These are phyloP conservation scores for Phyllotreta cruciferae DNA, from an alignment of 2,888 invertebrate genomes.

Conservation along the genomic window DNA sequence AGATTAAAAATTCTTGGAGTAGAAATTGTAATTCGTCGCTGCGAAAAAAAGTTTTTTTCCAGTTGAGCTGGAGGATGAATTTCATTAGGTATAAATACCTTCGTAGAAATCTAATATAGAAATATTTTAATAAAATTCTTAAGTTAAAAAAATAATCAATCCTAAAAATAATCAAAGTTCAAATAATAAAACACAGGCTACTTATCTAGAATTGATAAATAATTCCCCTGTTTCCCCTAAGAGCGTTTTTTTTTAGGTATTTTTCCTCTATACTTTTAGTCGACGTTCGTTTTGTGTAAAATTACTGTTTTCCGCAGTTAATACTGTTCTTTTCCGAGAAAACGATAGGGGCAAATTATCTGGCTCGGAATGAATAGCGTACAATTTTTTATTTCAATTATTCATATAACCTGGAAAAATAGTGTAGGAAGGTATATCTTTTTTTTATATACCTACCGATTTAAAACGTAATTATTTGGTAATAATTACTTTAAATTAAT, in stretches of 20 bases:
- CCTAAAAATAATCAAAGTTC: not conserved
- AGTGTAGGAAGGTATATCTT: too few species aligned
- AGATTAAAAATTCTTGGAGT: slow-evolving; percentile 47
- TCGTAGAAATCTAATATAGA: not conserved
- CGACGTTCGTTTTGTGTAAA: slow-evolving; percentile 14
- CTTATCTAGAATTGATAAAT: not conserved
- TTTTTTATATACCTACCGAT: not conserved
- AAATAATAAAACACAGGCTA: not conserved
- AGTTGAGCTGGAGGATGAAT: slow-evolving; percentile 6
- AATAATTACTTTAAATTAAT: too few species aligned
- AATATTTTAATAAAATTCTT: not conserved
- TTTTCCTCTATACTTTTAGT: slow-evolving; percentile 5
- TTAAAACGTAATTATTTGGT: not conserved
- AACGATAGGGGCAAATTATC: slow-evolving; percentile 15
- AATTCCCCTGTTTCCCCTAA: slow-evolving; percentile 8
- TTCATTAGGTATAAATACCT: not conserved
- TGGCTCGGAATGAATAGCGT: slow-evolving; percentile 7
- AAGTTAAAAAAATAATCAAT: not conserved
- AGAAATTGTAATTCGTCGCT: slow-evolving; percentile 35
- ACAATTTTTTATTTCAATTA: slow-evolving; percentile 12
- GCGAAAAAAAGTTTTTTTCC: slow-evolving; percentile 35
- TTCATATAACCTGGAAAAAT: not conserved
- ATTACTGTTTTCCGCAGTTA: slow-evolving; percentile 19
- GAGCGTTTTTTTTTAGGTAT: slow-evolving; percentile 4
- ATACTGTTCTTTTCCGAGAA: slow-evolving; percentile 21